Percentiles rank a stretch among this genome's conserved stretches.
Conservation (phyloP, 2,888 invertebrate species). For the Drosophila demipolita region DNA sequence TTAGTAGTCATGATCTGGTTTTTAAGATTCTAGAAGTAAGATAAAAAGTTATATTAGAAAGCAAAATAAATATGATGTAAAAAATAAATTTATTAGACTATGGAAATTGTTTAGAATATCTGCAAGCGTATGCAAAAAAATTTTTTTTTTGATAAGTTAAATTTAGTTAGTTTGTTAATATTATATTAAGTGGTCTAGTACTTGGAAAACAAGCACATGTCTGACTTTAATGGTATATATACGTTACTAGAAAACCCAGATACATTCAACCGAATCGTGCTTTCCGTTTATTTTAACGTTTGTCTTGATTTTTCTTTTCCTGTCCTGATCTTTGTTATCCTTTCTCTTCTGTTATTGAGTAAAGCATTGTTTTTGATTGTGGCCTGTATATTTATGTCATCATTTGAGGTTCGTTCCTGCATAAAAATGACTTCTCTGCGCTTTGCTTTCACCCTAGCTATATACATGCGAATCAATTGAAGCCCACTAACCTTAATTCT, state of each 20-base stretch:
- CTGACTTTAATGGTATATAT: neutral
- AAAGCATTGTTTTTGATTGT: too few relatives aligned
- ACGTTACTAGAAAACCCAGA: neutral
- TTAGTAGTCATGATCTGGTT: constrained; percentile 98
- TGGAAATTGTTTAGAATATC: neutral
- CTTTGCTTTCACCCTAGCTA: neutral
- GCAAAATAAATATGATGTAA: neutral
- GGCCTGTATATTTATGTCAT: too few relatives aligned
- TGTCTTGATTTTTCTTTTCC: neutral
- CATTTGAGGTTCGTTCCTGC: neutral
- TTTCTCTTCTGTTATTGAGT: too few relatives aligned
- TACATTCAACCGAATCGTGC: neutral
- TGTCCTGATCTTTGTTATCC: too few relatives aligned
- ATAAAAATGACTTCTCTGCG: neutral
- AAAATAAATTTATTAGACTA: neutral
- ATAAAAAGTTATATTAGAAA: neutral
- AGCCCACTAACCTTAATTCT: too few relatives aligned
- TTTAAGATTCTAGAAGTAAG: constrained; percentile 93
- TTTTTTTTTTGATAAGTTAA: neutral
- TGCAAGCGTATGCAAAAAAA: neutral
- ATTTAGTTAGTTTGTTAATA: neutral
- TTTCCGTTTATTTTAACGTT: neutral
- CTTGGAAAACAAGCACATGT: neutral
- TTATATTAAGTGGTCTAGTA: neutral
- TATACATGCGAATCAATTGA: neutral